A percentile compares a stretch with the other conserved stretches of the same genome.
Evolutionary conservation across 1,140 invertebrate species (phyloP).

Genomic region (Caenorhabditis remanei): DNA sequence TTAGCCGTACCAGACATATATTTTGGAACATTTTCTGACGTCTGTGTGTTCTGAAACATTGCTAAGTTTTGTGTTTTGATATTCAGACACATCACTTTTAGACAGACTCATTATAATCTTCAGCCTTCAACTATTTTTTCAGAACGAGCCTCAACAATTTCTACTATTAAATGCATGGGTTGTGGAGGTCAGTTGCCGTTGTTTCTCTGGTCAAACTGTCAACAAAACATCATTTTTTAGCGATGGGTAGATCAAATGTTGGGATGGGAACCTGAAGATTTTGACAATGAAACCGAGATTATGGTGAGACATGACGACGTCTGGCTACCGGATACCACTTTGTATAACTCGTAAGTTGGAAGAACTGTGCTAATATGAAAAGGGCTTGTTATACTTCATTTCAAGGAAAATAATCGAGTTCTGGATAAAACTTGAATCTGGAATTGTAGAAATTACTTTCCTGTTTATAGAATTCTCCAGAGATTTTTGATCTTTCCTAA

Average conservation of each 20-base stretch:
- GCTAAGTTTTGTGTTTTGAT: background rate
- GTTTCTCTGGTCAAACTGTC: background rate
- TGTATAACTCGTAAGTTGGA: slow-evolving; percentile 71
- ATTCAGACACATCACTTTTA: background rate
- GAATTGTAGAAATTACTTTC: too few species aligned
- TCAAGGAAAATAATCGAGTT: too few species aligned
- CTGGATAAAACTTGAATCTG: too few species aligned
- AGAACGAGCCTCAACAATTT: slow-evolving; percentile 76
- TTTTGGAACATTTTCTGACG: too few species aligned
- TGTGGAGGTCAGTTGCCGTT: slow-evolving; percentile 68
- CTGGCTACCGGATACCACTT: slow-evolving; percentile 74
- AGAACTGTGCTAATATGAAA: background rate
- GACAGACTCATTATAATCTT: background rate
- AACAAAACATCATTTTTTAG: slow-evolving; percentile 65
- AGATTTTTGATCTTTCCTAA: too few species aligned
- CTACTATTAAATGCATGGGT: slow-evolving; percentile 75
- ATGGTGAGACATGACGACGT: slow-evolving; percentile 70
- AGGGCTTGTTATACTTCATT: too few species aligned
- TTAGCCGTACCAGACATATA: too few species aligned
- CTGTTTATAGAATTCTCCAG: too few species aligned
- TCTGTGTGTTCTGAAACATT: too few species aligned
- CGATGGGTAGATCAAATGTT: slow-evolving; percentile 75
- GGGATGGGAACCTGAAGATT: slow-evolving; percentile 72
- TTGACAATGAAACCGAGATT: slow-evolving; percentile 71
- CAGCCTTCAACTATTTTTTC: slow-evolving; percentile 49